Conservation (phyloP, 2,797 vertebrate species). For the Morelia viridis region DNA sequence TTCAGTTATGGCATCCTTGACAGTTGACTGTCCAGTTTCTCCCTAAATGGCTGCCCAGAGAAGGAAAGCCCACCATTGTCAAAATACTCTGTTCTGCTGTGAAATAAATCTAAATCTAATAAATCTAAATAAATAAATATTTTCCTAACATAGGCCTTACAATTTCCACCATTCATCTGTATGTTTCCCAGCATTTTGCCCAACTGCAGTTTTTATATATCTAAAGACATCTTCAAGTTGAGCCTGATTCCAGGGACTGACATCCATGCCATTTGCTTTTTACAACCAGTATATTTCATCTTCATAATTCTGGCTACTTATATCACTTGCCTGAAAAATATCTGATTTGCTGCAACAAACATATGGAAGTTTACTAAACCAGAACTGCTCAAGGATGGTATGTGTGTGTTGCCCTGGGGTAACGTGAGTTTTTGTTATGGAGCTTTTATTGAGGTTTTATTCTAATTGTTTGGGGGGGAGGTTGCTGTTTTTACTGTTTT, state of each 20-base stretch:
- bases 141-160: no score
- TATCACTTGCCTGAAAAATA: no score
- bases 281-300: background rate
- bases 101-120: no score
- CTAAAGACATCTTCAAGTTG: background rate
- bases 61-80: no score
- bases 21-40: background rate
- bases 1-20: background rate
- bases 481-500: no score
- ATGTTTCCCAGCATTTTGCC: no score
- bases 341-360: background rate
- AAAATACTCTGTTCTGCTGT: no score
- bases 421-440: background rate
- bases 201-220: no score
- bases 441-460: background rate
- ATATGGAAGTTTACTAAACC: background rate
- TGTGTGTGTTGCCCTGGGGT: background rate
- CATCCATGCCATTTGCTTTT: background rate
- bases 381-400: background rate
- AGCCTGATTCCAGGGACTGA: background rate
- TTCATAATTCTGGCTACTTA: background rate
- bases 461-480: background rate
- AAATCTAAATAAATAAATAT: no score
- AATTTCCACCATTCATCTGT: no score
- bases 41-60: no score